Base-by-base conservation (phyloP, 2,888 invertebrate genomes). In the Lycia hirtaria region DNA sequence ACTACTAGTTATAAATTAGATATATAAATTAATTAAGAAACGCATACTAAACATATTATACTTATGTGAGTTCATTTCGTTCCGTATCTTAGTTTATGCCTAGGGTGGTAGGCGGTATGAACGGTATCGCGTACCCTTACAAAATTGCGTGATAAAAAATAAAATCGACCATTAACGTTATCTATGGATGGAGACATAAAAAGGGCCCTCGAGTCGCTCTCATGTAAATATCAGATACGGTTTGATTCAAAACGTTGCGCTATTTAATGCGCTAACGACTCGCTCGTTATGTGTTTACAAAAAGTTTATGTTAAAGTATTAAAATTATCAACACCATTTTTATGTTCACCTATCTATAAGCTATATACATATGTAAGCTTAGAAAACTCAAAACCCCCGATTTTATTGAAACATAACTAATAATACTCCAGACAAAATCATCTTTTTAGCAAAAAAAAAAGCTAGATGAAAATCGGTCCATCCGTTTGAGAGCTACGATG, bases 141-240 rank as follows among this genome's bases (percentile, higher is more conserved):
- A 62, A 65, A 66, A 65, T 64, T 65, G 57, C 54, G 58, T 59
- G 70, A 69, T 75, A 78, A 74, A 76, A 78, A 75, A 72, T 71
- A 60, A 72, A 78, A 73, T 65, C 64, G 60, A 35, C 73, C 75
- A 75, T 79, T 73, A 71, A 68, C 62, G 73, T 73, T 78, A 78
- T 80, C 75, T 75, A 73, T 67, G 70, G 60, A 47, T 43, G 52
- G 60, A 48, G 56, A 60, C 64, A 62, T 67, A 62, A 67, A 55
- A 49, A 35, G 43, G 45, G 24, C 15, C 38, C 32, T 41, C 62
- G 67, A 68, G 60, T 59, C 55, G 50, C 48, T 44, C 26, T 32
- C 40, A 56, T 56, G 62, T 53, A 56, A 56, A 56, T 55, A 59
- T 56, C 38, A 37, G 38, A 53, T 17, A 40, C 37, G 52, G 55